Conservation (phyloP, 2,797 vertebrate genomes). For the Dendrocincla tyrannina region DNA sequence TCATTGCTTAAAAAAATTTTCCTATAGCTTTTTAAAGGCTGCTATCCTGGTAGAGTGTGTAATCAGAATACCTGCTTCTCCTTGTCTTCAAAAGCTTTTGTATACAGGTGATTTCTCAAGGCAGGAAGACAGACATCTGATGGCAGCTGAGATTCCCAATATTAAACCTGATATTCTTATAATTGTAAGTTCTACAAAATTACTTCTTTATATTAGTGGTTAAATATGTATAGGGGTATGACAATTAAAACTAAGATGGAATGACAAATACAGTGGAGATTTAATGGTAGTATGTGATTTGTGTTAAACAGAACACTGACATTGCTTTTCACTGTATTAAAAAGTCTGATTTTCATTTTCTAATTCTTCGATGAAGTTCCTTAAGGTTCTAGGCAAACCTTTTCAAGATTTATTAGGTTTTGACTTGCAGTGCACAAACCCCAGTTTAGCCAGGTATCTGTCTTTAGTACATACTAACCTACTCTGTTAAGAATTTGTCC, state of each 20-base stretch:
- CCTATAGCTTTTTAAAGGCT: not conserved
- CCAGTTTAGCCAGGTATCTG: not conserved
- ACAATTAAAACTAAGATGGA: not conserved
- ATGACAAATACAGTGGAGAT: not conserved
- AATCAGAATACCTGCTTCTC: not conserved
- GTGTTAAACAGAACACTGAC: not conserved
- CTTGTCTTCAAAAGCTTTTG: conserved; percentile 79
- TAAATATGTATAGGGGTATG: not conserved
- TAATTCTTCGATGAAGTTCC: not conserved
- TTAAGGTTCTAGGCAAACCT: not conserved
- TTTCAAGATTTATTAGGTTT: not conserved
- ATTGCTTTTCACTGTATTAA: not conserved
- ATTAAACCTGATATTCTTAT: conserved; percentile 97
- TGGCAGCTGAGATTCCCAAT: conserved; percentile 96
- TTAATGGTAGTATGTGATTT: not conserved
- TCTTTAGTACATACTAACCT: not conserved
- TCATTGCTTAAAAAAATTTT: not conserved
- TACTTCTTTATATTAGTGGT: not conserved
- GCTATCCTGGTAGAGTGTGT: not conserved
- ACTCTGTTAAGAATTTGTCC: not conserved
- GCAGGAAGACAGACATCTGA: conserved; percentile 93
- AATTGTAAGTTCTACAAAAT: conserved; percentile 74
- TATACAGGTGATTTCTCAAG: conserved; percentile 97
- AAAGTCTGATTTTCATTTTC: not conserved
- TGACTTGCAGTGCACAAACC: accelerated